Base-by-base conservation (phyloP, 1,140 invertebrate species). In the Acromyrmex heyeri region DNA sequence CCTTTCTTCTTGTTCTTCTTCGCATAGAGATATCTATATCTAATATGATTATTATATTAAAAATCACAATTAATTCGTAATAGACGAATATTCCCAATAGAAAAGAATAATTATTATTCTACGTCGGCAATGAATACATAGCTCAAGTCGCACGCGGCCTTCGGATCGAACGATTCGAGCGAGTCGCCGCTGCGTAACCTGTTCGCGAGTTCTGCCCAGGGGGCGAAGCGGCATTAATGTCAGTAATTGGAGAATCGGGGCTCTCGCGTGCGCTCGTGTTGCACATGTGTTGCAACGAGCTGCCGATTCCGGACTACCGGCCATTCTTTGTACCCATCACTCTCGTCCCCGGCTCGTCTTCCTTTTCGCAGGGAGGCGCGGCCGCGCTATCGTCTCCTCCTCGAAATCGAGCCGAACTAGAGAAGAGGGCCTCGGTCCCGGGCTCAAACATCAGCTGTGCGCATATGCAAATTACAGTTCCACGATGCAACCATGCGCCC, bases 381-480 rank as follows among this genome's bases (percentile, higher is more conserved):
- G 75, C 30, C 21, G 76, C 62, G 65, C 78, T 34, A 72, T 88
- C 70, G 62, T 48, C 55, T 75, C 30, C 61, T n/a, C 38, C 59
- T 64, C 38, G 38, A 90, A 87, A 79, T 85, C 83, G 50, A 70
- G 38, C 34, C 70, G 76, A 75, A 53, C 82, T 69, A 88, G 81
- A 85, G 65, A 88, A 73, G 82, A 86, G 48, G 65, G 76, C 81
- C 59, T 50, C 57, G 27, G 55, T 69, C 79, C 69, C 62, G 44
- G 55, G 75, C 79, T 24, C 90, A 88, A 85, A 86, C 87, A 90
- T 91, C 90, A 91, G 89, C 89, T 91, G 90, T 86, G 89, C 88
- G 88, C 87, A 44, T 14, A 93, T 92, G 92, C 91, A 93, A 93
- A 93, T 93, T 93, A 92, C 92, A 92, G 86, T 73, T 90, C 70